phyloP scores from a whole-genome alignment of 2,113 vertebrate genomes.

The Phodopus roborovskii region DNA sequence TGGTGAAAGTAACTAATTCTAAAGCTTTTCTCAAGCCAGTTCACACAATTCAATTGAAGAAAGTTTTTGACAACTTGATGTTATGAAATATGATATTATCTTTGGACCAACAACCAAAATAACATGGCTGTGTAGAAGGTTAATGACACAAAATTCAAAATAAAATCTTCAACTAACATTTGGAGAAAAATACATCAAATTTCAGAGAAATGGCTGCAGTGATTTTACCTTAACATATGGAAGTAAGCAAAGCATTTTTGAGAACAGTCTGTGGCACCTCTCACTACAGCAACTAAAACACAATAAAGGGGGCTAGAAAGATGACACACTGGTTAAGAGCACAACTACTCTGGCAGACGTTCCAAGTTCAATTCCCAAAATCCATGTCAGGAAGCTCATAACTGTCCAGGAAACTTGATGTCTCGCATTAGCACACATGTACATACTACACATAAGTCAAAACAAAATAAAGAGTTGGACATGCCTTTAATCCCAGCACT shows the following conservation, averaged over 20 bases:
- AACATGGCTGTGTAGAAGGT: not conserved
- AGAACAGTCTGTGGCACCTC: not conserved
- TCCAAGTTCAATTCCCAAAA: not conserved
- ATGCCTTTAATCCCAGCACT: too few species aligned
- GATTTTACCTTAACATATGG: slow-evolving; percentile 11
- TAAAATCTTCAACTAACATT: slow-evolving; percentile 20
- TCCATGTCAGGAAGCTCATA: not conserved
- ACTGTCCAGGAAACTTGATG: not conserved
- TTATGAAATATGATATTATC: not conserved
- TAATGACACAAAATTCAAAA: slow-evolving; percentile 11
- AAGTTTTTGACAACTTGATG: not conserved
- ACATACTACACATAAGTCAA: not conserved
- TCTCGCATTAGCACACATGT: not conserved
- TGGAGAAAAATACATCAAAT: not conserved
- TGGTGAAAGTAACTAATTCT: slow-evolving; percentile 31
- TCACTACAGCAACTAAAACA: slow-evolving; percentile 16
- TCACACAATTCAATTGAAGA: not conserved
- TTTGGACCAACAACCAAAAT: slow-evolving; percentile 29
- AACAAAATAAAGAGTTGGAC: not conserved
- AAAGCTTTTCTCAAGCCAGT: not conserved
- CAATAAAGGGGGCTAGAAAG: not conserved
- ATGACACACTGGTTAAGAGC: too few species aligned
- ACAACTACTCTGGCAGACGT: not conserved
- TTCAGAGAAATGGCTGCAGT: slow-evolving; percentile 24
- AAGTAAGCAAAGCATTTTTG: slow-evolving; percentile 53